phyloP scores from a whole-genome alignment of 2,797 vertebrate species.

The Syngnathus acus region DNA sequence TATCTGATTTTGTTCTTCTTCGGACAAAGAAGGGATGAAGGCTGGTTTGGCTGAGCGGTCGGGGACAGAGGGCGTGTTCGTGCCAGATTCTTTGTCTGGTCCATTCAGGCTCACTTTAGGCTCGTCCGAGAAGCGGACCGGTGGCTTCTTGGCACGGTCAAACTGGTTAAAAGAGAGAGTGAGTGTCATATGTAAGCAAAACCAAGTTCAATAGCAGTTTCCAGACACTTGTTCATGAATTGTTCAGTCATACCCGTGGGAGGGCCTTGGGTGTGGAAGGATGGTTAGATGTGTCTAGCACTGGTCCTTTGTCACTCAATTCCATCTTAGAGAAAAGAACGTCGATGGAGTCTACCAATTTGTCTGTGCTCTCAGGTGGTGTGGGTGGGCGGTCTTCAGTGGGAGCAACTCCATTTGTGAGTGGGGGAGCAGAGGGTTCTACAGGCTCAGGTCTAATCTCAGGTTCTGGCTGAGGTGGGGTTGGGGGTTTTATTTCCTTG shows the following conservation, averaged over 20 bases:
- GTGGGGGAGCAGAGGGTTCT: constrained; percentile 42
- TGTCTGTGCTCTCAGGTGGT: constrained; percentile 35
- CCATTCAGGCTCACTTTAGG: constrained; percentile 60
- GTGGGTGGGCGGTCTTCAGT: constrained; percentile 47
- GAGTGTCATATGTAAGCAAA: neutral
- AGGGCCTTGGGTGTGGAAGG: constrained; percentile 65
- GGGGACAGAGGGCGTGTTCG: constrained; percentile 74
- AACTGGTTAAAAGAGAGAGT: constrained; percentile 63
- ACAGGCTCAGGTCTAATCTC: constrained; percentile 47
- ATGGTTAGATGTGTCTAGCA: constrained; percentile 33
- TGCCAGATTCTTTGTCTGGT: constrained; percentile 52
- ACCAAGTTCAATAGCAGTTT: neutral
- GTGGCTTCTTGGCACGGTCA: constrained; percentile 90
- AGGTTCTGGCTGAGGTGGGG: constrained; percentile 54
- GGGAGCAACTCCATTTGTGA: constrained; percentile 61
- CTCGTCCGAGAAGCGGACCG: constrained; percentile 59
- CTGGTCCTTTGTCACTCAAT: constrained; percentile 30
- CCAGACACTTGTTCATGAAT: neutral
- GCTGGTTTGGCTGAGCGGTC: constrained; percentile 82
- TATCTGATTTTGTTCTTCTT: constrained; percentile 76
- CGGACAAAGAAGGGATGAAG: constrained; percentile 54
- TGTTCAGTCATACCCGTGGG: constrained; percentile 78
- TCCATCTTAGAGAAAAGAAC: constrained; percentile 47
- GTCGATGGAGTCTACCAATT: constrained; percentile 49
- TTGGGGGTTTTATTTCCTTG: constrained; percentile 80